A percentile compares a stretch with the other conserved stretches of the same genome.
Evolutionary conservation across 2,888 invertebrate species (phyloP).

Genomic region (Pimpla rufipes): DNA sequence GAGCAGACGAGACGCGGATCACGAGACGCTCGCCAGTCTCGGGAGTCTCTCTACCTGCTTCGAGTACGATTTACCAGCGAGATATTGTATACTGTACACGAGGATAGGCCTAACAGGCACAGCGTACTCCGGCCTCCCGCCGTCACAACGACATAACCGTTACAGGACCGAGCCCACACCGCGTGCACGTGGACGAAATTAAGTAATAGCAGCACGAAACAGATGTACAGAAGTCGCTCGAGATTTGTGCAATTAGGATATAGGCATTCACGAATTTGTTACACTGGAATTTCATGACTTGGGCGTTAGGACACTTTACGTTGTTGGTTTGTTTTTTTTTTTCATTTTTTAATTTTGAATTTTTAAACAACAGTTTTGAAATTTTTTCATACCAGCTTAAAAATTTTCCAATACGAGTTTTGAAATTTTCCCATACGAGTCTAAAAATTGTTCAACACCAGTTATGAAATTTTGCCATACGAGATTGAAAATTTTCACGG

Average conservation of each 20-base stretch:
- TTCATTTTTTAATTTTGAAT: no score
- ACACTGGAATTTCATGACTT: not conserved
- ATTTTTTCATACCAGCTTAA: no score
- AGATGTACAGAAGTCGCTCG: slow-evolving; percentile 28
- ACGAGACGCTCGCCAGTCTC: slow-evolving; percentile 12
- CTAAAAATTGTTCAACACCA: no score
- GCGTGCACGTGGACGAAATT: slow-evolving; percentile 39
- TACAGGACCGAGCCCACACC: slow-evolving; percentile 21
- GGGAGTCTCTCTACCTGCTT: slow-evolving; percentile 4
- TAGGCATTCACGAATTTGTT: not conserved
- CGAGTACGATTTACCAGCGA: slow-evolving; percentile 11
- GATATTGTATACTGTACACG: slow-evolving; percentile 11
- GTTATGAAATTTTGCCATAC: no score
- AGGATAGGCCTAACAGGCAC: slow-evolving; percentile 43
- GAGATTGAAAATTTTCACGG: no score
- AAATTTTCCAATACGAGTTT: no score
- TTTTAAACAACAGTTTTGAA: no score
- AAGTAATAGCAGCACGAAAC: slow-evolving; percentile 49
- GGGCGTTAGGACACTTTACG: no score
- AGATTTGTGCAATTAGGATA: slow-evolving; percentile 42
- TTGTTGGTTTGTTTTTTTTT: no score
- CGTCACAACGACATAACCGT: slow-evolving; percentile 26
- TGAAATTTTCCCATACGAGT: no score
- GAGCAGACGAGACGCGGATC: slow-evolving; percentile 48
- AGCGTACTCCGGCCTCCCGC: not conserved